Percentiles rank a stretch among this genome's conserved stretches.
Evolutionary conservation across 2,888 invertebrate species (phyloP).

Genomic region (Lepidonotus clava): DNA sequence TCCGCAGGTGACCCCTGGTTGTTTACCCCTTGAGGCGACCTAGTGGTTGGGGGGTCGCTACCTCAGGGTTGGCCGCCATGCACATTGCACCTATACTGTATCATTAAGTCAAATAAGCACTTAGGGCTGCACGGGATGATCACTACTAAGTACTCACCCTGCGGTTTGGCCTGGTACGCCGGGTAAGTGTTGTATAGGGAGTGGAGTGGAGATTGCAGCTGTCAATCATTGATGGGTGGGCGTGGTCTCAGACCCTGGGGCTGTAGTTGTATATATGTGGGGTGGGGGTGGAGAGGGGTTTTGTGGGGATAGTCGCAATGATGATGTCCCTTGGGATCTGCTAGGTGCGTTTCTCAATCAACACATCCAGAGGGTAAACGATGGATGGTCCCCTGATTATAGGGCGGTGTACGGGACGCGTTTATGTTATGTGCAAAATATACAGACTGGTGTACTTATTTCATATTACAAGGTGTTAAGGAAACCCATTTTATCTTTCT

Average conservation of each 20-base stretch:
- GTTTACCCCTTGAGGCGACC: no score
- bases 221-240: not conserved
- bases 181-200: not conserved
- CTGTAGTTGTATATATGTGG: not conserved
- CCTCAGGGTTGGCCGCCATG: not conserved
- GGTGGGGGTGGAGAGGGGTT: not conserved
- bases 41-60: not conserved
- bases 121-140: not conserved
- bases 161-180: not conserved
- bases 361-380: not conserved
- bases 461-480: no score
- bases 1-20: not conserved
- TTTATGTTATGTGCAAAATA: not conserved
- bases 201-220: not conserved
- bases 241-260: not conserved
- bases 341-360: not conserved
- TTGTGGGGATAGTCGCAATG: not conserved
- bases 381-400: not conserved
- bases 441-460: not conserved
- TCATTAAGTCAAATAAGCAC: slow-evolving; percentile 12
- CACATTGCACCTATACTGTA: not conserved
- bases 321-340: slow-evolving; percentile 13
- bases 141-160: not conserved
- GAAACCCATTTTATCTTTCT: no score
- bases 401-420: not conserved